Evolutionary conservation across 2,888 invertebrate genomes (phyloP), one percentile per base, ranked within the genome.

Genomic region (Thera obeliscata): DNA sequence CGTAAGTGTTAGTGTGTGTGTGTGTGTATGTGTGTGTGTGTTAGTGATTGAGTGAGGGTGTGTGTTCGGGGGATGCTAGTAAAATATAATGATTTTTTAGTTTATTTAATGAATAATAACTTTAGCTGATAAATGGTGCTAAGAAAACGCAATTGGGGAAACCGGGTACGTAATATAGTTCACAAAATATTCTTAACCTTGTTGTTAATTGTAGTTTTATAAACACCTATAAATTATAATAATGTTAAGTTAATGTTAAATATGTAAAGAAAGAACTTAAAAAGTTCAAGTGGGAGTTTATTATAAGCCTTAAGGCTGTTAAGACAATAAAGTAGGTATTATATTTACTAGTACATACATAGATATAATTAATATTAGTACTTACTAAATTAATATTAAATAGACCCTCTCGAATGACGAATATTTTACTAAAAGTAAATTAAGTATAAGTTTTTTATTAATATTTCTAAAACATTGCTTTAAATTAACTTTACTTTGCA

Each of bases 71-170:
- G 2, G 41, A 41, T 41, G 41, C 41, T 2, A 9, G 43, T 46
- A 46, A 46, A 46, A 9, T 46, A 46, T 46, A 46, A 46, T 46
- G 70, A 67, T 60, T 67, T 66, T 68, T 36, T 36, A 41, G 12
- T 22, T 12, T 55, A 9, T 0, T 8, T 56, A 6, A 9, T 43
- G 61, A 22, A 12, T 65, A 41, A 1, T 38, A 38, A 38, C 5
- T 72, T 71, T 80, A 83, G 91, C 91, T 91, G 91, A 91, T 78
- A 73, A 70, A 78, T 86, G 91, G 91, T 91, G 91, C 91, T 91
- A 86, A 82, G 67, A 74, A 58, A 78, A 81, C 78, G 82, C 81
- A 81, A 81, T 81, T 76, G 68, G 78, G 82, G 80, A 75, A 81
- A 77, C 76, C 83, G 83, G 86, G 85, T 85, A 84, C 66, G 5